Evolutionary conservation across 2,888 invertebrate species (phyloP).

Genomic region (Erebia ligea): DNA sequence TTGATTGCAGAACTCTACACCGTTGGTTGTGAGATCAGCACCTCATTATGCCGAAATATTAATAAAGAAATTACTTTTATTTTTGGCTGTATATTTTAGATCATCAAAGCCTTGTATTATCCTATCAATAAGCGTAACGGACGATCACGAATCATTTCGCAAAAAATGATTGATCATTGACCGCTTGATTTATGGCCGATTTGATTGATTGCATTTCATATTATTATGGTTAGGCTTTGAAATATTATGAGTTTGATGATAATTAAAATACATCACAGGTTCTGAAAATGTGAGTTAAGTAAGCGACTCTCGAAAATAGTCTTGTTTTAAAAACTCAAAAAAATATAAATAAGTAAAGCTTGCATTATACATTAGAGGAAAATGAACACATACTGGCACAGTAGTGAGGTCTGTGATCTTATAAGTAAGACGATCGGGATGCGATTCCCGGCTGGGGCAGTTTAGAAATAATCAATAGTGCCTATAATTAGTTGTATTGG

Average conservation of each 20-base stretch:
- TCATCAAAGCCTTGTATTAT: background rate
- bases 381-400: too few relatives aligned
- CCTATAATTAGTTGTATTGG: too few relatives aligned
- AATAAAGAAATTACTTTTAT: background rate
- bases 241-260: too few relatives aligned
- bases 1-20: too few relatives aligned
- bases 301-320: background rate
- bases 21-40: background rate
- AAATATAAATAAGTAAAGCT: too few relatives aligned
- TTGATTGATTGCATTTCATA: constrained; percentile 20
- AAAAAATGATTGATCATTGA: constrained; percentile 28
- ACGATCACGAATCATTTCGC: constrained; percentile 24
- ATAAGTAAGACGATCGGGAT: too few relatives aligned
- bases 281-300: background rate
- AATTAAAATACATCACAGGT: too few relatives aligned
- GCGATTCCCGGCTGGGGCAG: too few relatives aligned
- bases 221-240: constrained; percentile 9
- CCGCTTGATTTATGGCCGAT: constrained; percentile 16
- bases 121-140: constrained; percentile 14
- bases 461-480: too few relatives aligned
- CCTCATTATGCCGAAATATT: background rate
- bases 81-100: background rate
- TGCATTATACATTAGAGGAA: too few relatives aligned
- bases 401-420: too few relatives aligned
- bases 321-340: too few relatives aligned